phyloP scores from a whole-genome alignment of 2,113 vertebrate species.

The Orthonyx spaldingii region DNA sequence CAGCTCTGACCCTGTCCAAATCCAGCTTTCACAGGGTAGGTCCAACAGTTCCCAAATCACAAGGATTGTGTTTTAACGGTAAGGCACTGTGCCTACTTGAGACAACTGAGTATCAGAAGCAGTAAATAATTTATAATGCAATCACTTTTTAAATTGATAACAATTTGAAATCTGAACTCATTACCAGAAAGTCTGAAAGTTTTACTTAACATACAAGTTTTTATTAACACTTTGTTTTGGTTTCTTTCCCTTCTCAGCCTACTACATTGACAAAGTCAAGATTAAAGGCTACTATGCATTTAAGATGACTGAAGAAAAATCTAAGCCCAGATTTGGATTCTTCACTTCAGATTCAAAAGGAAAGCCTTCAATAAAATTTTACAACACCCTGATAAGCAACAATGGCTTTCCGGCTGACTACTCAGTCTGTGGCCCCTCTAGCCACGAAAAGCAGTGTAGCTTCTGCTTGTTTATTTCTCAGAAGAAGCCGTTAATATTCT shows the following conservation, averaged over 20 bases:
- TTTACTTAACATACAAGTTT: not conserved
- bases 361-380: conserved; percentile 82
- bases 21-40: not conserved
- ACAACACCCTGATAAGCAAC: conserved; percentile 78
- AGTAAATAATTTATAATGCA: not conserved
- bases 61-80: not conserved
- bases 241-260: conserved; percentile 71
- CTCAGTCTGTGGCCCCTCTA: conserved; percentile 35
- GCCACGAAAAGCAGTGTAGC: conserved; percentile 51
- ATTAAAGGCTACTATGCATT: conserved; percentile 90
- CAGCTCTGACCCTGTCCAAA: not conserved
- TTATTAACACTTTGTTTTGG: not conserved
- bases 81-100: not conserved
- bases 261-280: conserved; percentile 81
- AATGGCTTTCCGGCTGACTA: conserved; percentile 73
- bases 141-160: not conserved
- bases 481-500: conserved; percentile 84
- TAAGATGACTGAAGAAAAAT: conserved; percentile 84
- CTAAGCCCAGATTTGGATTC: conserved; percentile 82
- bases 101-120: not conserved
- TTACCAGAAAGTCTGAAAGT: not conserved
- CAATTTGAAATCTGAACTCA: not conserved
- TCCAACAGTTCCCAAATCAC: not conserved
- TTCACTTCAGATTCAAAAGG: conserved; percentile 84
- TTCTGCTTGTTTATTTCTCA: conserved; percentile 73